Conservation (phyloP, 2,113 vertebrate genomes). For the Triplophysa rosa region DNA sequence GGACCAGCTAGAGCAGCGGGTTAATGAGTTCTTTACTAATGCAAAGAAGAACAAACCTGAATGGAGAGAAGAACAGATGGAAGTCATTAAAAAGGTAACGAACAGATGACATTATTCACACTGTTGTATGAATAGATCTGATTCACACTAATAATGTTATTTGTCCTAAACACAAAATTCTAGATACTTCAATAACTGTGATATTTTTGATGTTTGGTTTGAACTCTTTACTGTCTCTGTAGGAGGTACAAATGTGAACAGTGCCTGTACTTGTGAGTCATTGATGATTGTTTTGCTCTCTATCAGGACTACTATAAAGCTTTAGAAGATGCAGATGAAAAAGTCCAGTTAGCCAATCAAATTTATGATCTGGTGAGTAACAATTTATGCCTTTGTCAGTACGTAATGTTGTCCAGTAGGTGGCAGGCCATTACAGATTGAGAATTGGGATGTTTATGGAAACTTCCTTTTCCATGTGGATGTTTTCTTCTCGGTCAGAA, state of each 20-base stretch:
- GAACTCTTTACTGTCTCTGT: not conserved
- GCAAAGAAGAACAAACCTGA: conserved; percentile 99
- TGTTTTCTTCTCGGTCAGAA: not conserved
- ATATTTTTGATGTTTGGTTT: not conserved
- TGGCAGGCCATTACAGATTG: conserved; percentile 49
- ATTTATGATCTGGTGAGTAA: conserved; percentile 97
- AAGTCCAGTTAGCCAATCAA: conserved; percentile 98
- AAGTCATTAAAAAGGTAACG: conserved; percentile 95
- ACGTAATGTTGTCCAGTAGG: conserved; percentile 49
- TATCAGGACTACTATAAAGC: conserved; percentile 97
- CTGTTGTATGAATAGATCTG: not conserved
- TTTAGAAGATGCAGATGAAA: conserved; percentile 97
- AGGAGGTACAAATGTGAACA: not conserved
- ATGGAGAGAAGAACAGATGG: conserved; percentile 99
- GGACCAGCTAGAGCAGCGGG: conserved; percentile 97
- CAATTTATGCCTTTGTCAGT: not conserved
- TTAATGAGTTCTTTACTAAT: conserved; percentile 96
- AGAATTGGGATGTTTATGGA: not conserved
- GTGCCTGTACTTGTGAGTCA: no score
- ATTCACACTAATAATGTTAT: not conserved
- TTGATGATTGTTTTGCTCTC: conserved; percentile 1
- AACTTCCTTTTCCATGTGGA: not conserved
- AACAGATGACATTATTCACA: conserved; percentile 31
- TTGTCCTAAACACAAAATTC: not conserved
- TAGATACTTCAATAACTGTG: not conserved